Evolutionary conservation across 2,888 invertebrate genomes (phyloP).

Genomic region (Callosobruchus maculatus): DNA sequence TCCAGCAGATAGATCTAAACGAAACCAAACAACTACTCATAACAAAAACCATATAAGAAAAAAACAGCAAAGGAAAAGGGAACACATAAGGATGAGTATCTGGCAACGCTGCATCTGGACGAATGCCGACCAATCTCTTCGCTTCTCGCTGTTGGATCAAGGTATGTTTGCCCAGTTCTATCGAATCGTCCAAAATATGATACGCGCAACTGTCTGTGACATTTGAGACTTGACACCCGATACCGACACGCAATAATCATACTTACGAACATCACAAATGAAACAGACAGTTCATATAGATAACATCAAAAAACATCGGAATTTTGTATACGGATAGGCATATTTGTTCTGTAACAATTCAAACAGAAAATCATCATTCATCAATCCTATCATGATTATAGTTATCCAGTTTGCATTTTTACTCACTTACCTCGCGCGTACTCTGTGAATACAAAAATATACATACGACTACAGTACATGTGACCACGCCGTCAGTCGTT

Average conservation of each 20-base stretch:
- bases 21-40: neutral
- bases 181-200: conserved; percentile 4
- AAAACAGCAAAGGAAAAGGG: conserved; percentile 7
- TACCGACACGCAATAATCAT: conserved; percentile 9
- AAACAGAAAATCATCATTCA: neutral
- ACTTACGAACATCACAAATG: conserved; percentile 21
- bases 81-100: conserved; percentile 8
- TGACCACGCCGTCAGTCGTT: neutral
- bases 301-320: neutral
- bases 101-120: conserved; percentile 33
- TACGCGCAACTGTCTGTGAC: conserved; percentile 22
- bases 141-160: conserved; percentile 34
- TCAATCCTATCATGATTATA: neutral
- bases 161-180: conserved; percentile 14
- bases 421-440: neutral
- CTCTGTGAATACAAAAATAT: neutral
- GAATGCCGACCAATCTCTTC: conserved; percentile 42
- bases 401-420: neutral
- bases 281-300: conserved; percentile 16
- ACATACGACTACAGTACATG: neutral
- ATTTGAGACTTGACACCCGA: conserved; percentile 19
- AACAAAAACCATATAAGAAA: neutral
- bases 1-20: neutral
- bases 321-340: neutral
- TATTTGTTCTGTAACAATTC: neutral